These are phyloP conservation scores for Tautogolabrus adspersus DNA, from an alignment of 2,113 vertebrate species.

Conservation along the genomic window DNA sequence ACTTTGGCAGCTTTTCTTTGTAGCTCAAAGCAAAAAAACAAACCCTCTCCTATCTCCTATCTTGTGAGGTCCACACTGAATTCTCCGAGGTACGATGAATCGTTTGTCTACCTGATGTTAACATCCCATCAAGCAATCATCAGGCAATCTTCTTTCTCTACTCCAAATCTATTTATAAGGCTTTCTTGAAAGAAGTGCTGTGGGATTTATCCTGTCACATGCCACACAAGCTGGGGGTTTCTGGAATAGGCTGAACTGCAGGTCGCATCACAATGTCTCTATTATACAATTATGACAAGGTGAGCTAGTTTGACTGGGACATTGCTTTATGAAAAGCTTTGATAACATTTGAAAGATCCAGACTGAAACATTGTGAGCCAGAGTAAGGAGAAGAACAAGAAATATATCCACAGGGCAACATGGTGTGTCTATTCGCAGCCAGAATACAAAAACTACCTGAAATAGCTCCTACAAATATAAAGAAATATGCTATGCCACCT, in stretches of 20 bases:
- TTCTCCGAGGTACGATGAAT: conserved; percentile 65
- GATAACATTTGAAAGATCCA: conserved; percentile 37
- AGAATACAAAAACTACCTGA: not conserved
- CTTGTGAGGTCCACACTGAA: conserved; percentile 60
- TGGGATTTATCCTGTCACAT: conserved; percentile 67
- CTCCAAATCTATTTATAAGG: conserved; percentile 63
- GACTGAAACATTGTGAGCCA: conserved; percentile 3
- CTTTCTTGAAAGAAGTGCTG: conserved; percentile 46
- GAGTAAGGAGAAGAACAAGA: conserved; percentile 1
- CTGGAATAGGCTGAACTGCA: conserved; percentile 30
- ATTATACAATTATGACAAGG: conserved; percentile 49
- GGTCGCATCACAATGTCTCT: conserved; percentile 40
- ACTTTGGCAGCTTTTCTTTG: conserved; percentile 65
- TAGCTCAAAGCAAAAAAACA: conserved; percentile 63
- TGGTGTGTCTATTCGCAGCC: conserved; percentile 16
- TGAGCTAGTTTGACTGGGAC: conserved; percentile 18
- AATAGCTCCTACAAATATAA: conserved; percentile 2
- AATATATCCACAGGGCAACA: conserved; percentile 10
- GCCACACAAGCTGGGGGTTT: conserved; percentile 37
- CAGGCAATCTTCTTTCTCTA: conserved; percentile 45
- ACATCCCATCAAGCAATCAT: conserved; percentile 70
- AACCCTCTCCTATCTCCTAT: conserved; percentile 35
- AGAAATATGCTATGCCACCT: conserved; percentile 2
- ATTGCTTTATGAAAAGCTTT: conserved; percentile 38
- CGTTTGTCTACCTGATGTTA: conserved; percentile 67